phyloP scores from a whole-genome alignment of 2,113 vertebrate species.

The Mesoclemmys tuberculata region DNA sequence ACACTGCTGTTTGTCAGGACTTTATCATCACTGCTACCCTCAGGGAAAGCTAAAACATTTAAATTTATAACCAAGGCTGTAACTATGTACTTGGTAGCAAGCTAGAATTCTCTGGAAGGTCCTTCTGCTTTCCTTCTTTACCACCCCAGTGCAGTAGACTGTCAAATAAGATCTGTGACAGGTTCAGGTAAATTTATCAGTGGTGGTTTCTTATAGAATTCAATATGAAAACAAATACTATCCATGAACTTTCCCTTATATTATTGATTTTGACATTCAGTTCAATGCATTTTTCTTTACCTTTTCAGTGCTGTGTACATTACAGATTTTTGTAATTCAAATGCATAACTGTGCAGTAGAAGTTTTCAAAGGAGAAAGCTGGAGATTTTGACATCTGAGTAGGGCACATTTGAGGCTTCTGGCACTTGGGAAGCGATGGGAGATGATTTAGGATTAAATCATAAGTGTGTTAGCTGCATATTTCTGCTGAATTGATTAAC shows the following conservation, averaged over 20 bases:
- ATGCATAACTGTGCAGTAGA: background rate
- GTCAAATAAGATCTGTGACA: background rate
- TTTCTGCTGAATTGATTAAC: conserved; percentile 32
- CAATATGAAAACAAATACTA: background rate
- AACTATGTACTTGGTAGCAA: background rate
- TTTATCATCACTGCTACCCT: background rate
- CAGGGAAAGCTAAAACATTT: background rate
- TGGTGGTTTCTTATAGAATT: background rate
- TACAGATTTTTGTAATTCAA: conserved; percentile 14
- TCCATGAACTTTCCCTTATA: background rate
- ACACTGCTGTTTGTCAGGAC: background rate
- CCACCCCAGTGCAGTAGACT: background rate
- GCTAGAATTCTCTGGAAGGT: background rate
- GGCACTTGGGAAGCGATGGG: background rate
- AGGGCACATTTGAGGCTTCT: background rate
- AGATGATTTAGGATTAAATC: conserved; percentile 38
- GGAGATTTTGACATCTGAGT: conserved; percentile 5
- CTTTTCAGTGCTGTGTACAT: background rate
- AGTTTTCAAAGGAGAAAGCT: background rate
- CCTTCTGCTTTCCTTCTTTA: background rate
- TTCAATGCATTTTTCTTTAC: background rate
- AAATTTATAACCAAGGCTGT: background rate
- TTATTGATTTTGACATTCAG: background rate
- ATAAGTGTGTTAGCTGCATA: background rate
- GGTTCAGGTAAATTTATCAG: background rate